These are phyloP conservation scores for Virgularia gustaviana DNA, from an alignment of 92 coral and sea anemone species.

Conservation along the genomic window DNA sequence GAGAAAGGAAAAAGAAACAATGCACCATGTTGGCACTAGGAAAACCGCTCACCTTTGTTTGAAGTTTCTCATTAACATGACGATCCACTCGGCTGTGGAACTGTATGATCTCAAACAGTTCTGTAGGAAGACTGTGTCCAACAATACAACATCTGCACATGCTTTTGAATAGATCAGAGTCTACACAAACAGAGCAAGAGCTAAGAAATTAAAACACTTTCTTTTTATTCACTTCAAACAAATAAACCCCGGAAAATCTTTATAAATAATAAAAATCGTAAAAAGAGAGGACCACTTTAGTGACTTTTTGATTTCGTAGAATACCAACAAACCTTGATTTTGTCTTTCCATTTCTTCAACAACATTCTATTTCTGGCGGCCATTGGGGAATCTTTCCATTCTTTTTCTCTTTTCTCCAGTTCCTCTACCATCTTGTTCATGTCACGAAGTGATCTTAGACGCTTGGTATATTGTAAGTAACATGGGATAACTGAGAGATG, in stretches of 20 bases:
- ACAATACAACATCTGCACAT: conserved; percentile 80
- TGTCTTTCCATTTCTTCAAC: conserved; percentile 88
- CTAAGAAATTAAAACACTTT: too few relatives aligned
- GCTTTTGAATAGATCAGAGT: conserved; percentile 81
- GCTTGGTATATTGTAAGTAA: conserved; percentile 72
- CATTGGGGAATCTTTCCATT: conserved; percentile 89
- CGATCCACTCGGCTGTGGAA: conserved; percentile 71
- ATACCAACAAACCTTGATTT: conserved; percentile 94
- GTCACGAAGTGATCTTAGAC: conserved; percentile 81
- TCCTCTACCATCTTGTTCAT: conserved; percentile 85
- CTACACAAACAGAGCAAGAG: conserved; percentile 42
- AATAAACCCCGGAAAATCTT: background rate
- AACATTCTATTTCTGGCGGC: conserved; percentile 80
- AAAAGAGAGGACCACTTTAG: too few relatives aligned
- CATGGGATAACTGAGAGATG: conserved; percentile 82
- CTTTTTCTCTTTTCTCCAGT: conserved; percentile 83
- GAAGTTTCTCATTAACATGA: conserved; percentile 52
- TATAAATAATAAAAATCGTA: too few relatives aligned
- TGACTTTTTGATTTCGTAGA: too few relatives aligned
- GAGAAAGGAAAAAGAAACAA: background rate
- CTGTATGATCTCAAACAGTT: conserved; percentile 81
- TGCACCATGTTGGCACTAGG: background rate
- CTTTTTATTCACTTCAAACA: too few relatives aligned
- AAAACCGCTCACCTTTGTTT: background rate
- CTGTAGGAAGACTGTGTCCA: conserved; percentile 75